Evolutionary conservation across 2,888 invertebrate species (phyloP), one percentile per base, ranked within the genome.

Genomic region (Dorcus hopei): DNA sequence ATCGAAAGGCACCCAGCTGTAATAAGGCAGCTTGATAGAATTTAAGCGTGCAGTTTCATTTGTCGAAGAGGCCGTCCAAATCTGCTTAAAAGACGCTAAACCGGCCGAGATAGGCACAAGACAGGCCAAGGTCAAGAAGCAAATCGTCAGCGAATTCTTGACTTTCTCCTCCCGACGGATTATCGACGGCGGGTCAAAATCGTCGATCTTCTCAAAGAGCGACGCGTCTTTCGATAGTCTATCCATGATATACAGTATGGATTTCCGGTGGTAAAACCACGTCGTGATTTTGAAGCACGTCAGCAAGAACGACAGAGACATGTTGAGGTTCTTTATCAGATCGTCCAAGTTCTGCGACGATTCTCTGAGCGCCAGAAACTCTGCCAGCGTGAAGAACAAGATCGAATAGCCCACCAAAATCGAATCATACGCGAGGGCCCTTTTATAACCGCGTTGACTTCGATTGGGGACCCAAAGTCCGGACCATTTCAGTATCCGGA

Each of bases 291-390:
- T 70, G 33, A 66, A 52, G 9, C 53, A 54, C 2, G 65, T 61
- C 14, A 68, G 49, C 14, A 67, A 48, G 55, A 69, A 68, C 0
- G 68, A 67, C 38, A 66, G 48, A 6, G 65, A 64, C 19, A 70
- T 66, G 49, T 67, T 68, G 19, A 68, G 59, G 55, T 70, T 70
- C 57, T 65, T 66, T 48, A 68, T 67, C 8, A 68, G 58, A 33
- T 63, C 65, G 23, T 64, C 62, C 8, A 68, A 49, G 11, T 62
- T 58, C 16, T 56, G 39, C 38, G 49, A 57, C 9, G 65, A 61
- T 47, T 57, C 49, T 53, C 54, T 52, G 41, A 64, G 51, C 1
- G 61, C 58, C 3, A 67, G 47, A 54, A 68, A 63, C 54, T 68
- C 64, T 1, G 61, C 61, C 14, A 67, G 59, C 19, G 67, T 67